Base-by-base conservation (phyloP, 2,113 vertebrate genomes). In the Spheniscus mendiculus region DNA sequence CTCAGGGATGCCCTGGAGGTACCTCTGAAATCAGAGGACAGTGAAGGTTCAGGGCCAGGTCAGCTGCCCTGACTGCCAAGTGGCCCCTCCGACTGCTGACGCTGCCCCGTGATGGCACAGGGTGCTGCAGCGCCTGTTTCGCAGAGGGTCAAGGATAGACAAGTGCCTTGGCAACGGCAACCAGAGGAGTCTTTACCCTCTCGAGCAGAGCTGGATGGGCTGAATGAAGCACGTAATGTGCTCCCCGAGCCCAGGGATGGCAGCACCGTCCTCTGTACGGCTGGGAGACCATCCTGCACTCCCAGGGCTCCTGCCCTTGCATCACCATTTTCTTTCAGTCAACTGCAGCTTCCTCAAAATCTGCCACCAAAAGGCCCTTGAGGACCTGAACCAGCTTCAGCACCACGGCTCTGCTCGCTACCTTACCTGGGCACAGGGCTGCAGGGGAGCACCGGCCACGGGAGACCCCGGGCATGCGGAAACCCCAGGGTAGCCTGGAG, bases 211-310 rank as follows among this genome's bases (percentile, higher is more conserved):
- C 34, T 63, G 42, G 49, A 9, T 9, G 12, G 9, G 49, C 34
- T 62, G 45, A 23, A 23, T 1, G 34, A 56, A 40, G 36, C 13
- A 7, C 0, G 1, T 5, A 5, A 30, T 0, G 0, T 1, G 9
- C 11, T 50, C 29, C n/a, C 32, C 1, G 6, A 79, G 42, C 70
- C 16, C n/a, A 8, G 62, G 62, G 56, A 14, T 2, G 11, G 56
- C 87, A 36, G 5, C 6, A 40, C 17, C 2, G 0, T 21, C 25
- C 32, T 20, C 61, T 30, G 10, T 5, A 26, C 0, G 16, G 12
- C 44, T 23, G 52, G 23, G 34, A 56, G 19, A 36, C 59, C 3
- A 0, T 10, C 21, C 83, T 22, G n/a, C 0, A 0, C 30, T 61
- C 32, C 19, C 15, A 20, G 22, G n/a, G 58, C 62, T 36, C 29